Base-by-base conservation (phyloP, 2,113 vertebrate species). In the Sinocyclocheilus grahami region DNA sequence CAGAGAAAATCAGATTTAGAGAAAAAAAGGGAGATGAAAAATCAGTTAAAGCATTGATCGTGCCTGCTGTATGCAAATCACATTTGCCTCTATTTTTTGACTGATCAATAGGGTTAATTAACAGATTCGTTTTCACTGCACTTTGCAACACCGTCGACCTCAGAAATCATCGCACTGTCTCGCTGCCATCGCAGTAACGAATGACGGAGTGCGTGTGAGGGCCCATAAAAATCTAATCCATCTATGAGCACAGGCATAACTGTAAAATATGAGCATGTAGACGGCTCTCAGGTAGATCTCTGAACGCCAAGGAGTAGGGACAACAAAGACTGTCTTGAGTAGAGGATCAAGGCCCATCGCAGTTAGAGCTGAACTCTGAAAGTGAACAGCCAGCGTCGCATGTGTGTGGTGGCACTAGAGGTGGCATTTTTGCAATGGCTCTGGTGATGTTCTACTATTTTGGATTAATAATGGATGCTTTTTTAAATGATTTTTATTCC, bases 1-100 rank as follows among this genome's bases (percentile, higher is more conserved):
- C 93, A 92, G 92, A 90, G 93, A 92, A 95, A 95, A 95, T 96
- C 95, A 92, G 93, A 95, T 95, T 95, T 95, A 90, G 92, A 90
- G 84, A n/a, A 48, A 80, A 46, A 86, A 82, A 87, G 53, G 72
- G 63, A 84, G 79, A 88, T 91, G 92, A 82, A 88, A 94, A 95
- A 95, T 95, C 93, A 89, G 93, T 94, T 94, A 95, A 95, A 93
- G 94, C 94, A 95, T 96, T 93, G 95, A 96, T 95, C 94, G 92
- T 86, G 90, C 80, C 42, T 84, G 90, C 88, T 92, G 90, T 95
- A 95, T 96, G 94, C 93, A 95, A 95, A 95, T 95, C 91, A 88
- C 92, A 94, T 93, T 95, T 92, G 92, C 91, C 92, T 93, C 93
- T 94, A 90, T 93, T 94, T 93, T 92, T 93, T 92, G 91, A 90